phyloP scores from a whole-genome alignment of 1,140 invertebrate genomes.

The Apolygus lucorum region DNA sequence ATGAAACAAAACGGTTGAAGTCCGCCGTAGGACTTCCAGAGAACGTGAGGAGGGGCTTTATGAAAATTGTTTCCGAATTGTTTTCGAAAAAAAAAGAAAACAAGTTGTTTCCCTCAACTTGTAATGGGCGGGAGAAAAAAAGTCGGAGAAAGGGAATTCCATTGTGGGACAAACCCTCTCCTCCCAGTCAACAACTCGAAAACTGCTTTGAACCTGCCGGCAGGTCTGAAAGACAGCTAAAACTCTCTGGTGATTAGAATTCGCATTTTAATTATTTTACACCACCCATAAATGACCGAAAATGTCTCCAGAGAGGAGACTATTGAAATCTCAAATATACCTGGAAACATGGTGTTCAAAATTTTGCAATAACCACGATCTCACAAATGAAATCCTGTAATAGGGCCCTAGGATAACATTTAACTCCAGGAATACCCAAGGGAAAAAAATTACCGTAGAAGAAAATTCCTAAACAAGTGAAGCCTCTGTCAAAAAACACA shows the following conservation, averaged over 20 bases:
- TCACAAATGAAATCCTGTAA: background rate
- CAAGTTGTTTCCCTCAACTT: no score
- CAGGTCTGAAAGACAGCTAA: no score
- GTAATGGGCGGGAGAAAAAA: background rate
- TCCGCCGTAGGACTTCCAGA: background rate
- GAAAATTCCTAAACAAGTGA: no score
- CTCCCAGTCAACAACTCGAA: no score
- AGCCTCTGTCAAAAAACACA: background rate
- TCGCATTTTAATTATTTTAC: background rate
- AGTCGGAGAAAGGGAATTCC: background rate
- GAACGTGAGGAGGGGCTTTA: background rate
- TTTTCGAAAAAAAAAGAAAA: background rate
- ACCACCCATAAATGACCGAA: background rate
- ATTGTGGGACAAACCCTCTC: background rate
- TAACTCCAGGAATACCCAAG: no score
- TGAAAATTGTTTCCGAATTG: constrained; percentile 1
- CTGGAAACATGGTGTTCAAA: background rate
- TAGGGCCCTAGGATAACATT: no score
- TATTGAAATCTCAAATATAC: background rate
- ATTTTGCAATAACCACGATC: background rate
- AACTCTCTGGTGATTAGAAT: background rate
- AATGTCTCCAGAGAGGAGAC: background rate
- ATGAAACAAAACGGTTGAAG: background rate
- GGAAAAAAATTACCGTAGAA: no score
- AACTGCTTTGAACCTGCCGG: no score